Evolutionary conservation across 2,888 invertebrate genomes (phyloP), one percentile per base, ranked within the genome.

Genomic region (Troides helena): DNA sequence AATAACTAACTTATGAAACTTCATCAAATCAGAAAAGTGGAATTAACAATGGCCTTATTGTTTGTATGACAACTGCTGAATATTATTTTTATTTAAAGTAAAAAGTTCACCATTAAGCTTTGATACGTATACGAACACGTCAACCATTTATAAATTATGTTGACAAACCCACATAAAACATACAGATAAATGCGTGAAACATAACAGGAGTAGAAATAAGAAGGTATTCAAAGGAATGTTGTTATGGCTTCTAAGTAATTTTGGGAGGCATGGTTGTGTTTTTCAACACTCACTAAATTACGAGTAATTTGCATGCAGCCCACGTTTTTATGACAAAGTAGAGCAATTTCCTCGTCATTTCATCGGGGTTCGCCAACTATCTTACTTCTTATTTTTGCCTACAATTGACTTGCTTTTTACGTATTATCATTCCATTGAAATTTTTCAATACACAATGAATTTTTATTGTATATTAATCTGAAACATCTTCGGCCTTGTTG

Each of bases 271-370:
- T 43, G 53, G 60, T 62, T 62, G 21, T 18, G 62, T 14, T 50
- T 53, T 63, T 63, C 17, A 63, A 63, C 50, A 50, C 50, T 50
- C 46, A 23, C 50, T 62, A 62, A 62, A 62, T 67, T 67, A 62
- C 62, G 57, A 62, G 57, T 62, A 62, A 58, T 63, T 68, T 57
- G 43, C 62, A 67, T 67, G 58, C 43, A 21, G 23, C 43, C 39
- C 65, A 39, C 65, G 58, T 21, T 46, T 65, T 46, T 25, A n/a
- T 43, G 21, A 39, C 39, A 65, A 30, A 65, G 30, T 46, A 58
- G 65, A 59, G 58, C 43, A 65, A 65, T 65, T 65, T 65, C 53
- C 46, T 39, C 43, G 65, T 65, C 43, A 46, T 65, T 65, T 65
- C n/a, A 39, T 43, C 58, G n/a, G 43, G 10, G 58, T 39, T 46